These are phyloP conservation scores for Chiloscyllium plagiosum DNA, from an alignment of 2,113 vertebrate species.

Conservation along the genomic window DNA sequence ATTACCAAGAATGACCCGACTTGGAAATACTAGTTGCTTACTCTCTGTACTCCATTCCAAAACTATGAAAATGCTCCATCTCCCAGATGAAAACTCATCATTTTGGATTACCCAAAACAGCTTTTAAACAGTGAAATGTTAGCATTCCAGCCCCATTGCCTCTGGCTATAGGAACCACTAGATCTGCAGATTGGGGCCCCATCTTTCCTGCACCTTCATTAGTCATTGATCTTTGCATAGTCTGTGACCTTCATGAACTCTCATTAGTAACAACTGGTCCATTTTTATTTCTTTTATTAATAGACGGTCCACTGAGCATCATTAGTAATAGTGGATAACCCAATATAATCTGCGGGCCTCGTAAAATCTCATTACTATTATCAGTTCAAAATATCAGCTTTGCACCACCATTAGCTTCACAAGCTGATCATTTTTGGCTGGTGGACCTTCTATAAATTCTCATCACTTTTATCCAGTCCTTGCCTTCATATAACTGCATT, in stretches of 20 bases:
- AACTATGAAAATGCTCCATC: background rate
- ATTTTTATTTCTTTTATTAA: background rate
- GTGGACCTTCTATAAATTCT: background rate
- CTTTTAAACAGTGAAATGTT: background rate
- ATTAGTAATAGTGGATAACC: background rate
- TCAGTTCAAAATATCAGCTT: background rate
- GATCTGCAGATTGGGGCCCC: background rate
- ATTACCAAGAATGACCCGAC: too few species aligned
- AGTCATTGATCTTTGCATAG: background rate
- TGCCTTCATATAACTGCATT: background rate
- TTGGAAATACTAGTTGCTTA: too few species aligned
- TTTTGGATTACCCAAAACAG: background rate
- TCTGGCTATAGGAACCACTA: background rate
- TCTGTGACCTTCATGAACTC: background rate
- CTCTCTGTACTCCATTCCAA: background rate
- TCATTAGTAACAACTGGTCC: slow-evolving; percentile 7
- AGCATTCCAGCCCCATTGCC: background rate
- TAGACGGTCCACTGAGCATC: background rate
- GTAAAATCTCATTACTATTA: background rate
- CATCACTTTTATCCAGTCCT: background rate
- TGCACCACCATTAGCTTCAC: background rate
- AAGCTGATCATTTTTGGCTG: background rate
- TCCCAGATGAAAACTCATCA: background rate
- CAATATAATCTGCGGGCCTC: background rate
- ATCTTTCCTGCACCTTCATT: background rate